These are phyloP conservation scores for Ceratitis capitata DNA, from an alignment of 1,140 invertebrate species.

Conservation along the genomic window DNA sequence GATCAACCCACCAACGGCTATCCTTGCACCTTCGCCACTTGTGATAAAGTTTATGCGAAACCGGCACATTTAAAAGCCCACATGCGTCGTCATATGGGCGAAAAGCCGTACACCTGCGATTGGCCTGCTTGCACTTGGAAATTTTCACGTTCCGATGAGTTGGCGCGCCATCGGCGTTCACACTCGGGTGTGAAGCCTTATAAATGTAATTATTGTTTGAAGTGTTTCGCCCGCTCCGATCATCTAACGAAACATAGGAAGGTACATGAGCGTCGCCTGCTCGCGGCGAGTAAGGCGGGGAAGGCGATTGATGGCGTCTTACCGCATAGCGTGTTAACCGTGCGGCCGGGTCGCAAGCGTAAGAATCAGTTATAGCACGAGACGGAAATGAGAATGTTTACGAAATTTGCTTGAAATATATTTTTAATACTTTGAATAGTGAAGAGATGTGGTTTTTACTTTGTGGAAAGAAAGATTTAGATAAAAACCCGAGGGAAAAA, in stretches of 20 bases:
- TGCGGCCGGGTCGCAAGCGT: slow-evolving; percentile 59
- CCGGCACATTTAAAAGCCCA: slow-evolving; percentile 95
- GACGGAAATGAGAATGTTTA: neutral
- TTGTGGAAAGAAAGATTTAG: too few relatives aligned
- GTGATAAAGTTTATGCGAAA: slow-evolving; percentile 87
- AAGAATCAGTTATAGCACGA: slow-evolving; percentile 56
- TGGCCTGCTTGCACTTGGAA: slow-evolving; percentile 94
- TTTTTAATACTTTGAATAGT: too few relatives aligned
- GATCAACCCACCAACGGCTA: neutral
- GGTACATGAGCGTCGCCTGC: slow-evolving; percentile 76
- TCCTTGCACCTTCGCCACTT: slow-evolving; percentile 70
- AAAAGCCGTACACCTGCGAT: slow-evolving; percentile 91
- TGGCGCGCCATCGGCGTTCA: slow-evolving; percentile 72
- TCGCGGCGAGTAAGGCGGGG: slow-evolving; percentile 59
- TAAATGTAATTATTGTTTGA: slow-evolving; percentile 82
- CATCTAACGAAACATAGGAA: slow-evolving; percentile 90
- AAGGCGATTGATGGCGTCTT: slow-evolving; percentile 50
- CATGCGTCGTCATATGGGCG: slow-evolving; percentile 89
- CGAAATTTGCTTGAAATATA: neutral
- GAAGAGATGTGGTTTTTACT: too few relatives aligned
- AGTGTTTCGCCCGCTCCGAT: slow-evolving; percentile 89
- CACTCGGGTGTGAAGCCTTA: slow-evolving; percentile 84
- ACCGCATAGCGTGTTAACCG: slow-evolving; percentile 51
- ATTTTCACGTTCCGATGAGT: slow-evolving; percentile 93
- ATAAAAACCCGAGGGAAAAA: too few relatives aligned